phyloP scores from a whole-genome alignment of 2,797 vertebrate species.

The Pipistrellus nathusii region DNA sequence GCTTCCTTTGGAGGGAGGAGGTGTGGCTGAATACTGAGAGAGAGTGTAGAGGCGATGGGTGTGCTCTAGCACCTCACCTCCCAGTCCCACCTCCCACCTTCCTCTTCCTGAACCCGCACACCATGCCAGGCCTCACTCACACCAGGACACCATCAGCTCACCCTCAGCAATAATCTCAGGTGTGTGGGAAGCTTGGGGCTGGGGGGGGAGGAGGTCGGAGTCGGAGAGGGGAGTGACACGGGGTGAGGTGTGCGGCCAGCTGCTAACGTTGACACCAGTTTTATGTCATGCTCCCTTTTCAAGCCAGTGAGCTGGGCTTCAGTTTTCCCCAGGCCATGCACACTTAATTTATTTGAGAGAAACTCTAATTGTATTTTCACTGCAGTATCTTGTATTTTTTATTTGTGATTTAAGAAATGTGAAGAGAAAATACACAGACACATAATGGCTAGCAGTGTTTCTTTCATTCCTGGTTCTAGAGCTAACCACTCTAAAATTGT shows the following conservation, averaged over 20 bases:
- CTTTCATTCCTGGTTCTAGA: slow-evolving; percentile 85
- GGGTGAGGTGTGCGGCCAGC: neutral
- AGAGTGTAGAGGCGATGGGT: neutral
- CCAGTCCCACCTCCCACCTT: neutral
- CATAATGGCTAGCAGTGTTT: slow-evolving; percentile 82
- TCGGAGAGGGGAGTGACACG: neutral
- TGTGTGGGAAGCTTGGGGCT: neutral
- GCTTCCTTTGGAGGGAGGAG: slow-evolving; percentile 28
- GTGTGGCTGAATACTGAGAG: neutral
- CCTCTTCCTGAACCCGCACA: neutral
- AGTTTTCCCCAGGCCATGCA: slow-evolving; percentile 71
- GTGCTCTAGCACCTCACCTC: neutral
- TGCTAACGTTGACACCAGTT: slow-evolving; percentile 57
- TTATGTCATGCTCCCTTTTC: neutral
- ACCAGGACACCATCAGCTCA: neutral
- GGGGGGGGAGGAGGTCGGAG: neutral
- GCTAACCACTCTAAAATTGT: slow-evolving; percentile 90
- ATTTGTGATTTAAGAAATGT: slow-evolving; percentile 85
- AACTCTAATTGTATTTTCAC: slow-evolving; percentile 85
- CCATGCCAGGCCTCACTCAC: neutral
- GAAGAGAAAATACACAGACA: slow-evolving; percentile 81
- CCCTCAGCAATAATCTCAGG: neutral
- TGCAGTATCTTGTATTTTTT: slow-evolving; percentile 85
- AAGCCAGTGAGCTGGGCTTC: slow-evolving; percentile 66
- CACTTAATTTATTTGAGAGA: slow-evolving; percentile 91